phyloP scores from a whole-genome alignment of 2,113 vertebrate genomes.

The Ondatra zibethicus region DNA sequence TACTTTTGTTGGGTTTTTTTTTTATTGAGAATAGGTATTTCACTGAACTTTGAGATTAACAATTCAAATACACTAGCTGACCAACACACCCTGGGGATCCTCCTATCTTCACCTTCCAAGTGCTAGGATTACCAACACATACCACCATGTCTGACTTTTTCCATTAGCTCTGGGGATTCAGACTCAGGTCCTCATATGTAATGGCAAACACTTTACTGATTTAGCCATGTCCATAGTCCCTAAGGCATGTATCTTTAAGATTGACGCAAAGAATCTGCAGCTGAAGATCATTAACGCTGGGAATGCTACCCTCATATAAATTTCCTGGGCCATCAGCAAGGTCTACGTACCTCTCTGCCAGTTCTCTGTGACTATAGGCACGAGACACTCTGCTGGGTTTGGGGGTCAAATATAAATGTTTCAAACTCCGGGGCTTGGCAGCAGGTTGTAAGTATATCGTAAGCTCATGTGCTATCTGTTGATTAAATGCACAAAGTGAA shows the following conservation, averaged over 20 bases:
- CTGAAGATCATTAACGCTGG: neutral
- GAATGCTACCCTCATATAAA: rapidly evolving
- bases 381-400: no score
- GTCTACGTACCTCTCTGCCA: neutral
- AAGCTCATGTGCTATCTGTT: neutral
- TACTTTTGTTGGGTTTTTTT: neutral
- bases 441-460: neutral
- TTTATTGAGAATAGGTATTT: neutral
- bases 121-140: neutral
- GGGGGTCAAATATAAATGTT: neutral
- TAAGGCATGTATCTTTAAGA: neutral
- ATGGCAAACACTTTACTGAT: neutral
- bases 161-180: neutral
- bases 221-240: neutral
- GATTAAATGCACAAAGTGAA: neutral
- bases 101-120: no score
- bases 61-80: neutral
- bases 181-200: neutral
- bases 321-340: rapidly evolving
- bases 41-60: neutral
- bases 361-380: neutral
- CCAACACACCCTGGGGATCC: neutral
- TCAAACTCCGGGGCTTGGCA: neutral
- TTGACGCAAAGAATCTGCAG: no score
- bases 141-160: neutral